Base-by-base conservation (phyloP, 2,888 invertebrate genomes). In the Epirrhoe tristata region DNA sequence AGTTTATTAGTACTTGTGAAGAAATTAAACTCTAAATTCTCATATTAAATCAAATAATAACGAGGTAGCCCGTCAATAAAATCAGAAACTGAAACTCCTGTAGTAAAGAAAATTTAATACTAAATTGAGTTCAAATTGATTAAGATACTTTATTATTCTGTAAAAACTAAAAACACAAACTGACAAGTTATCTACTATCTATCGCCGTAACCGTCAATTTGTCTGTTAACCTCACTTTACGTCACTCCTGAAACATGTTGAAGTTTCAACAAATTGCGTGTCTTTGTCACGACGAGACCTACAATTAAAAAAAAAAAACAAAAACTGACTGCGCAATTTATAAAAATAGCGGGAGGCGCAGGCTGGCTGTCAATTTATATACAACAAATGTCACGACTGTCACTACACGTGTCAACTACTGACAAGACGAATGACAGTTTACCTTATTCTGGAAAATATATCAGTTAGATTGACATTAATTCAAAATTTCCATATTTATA, bases 401-500 rank as follows among this genome's bases (percentile, higher is more conserved):
- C 67, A 67, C 31, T 53, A 50, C 53, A 61, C 58, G 60, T 64
- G 64, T 68, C 64, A 43, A 14, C 34, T 12, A 54, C 62, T 54
- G 34, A 63, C 43, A 46, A 32, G 43, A 16, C 43, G 50, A 51
- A 58, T 68, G 68, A 64, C 68, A 68, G 64, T 68, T 58, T 58
- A 61, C 64, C 64, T 64, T 64, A 68, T 52, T 58, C 61, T 58
- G 64, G 61, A 61, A 63, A 67, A 64, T 50, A 34, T 55, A 54
- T 17, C 58, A 43, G 57, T 56, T 60, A 60, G 52, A 60, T 58
- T 64, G 68, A 68, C 68, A 68, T 48, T 64, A 68, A 64, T 68
- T 58, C 54, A 58, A 24, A 64, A 64, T 61, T 64, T 55, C 52
- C 64, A 64, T 68, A 67, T 63, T 48, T 53, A 63, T 64, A 24